phyloP scores from a whole-genome alignment of 1,140 invertebrate genomes.

The Fragariocoptes setiger region DNA sequence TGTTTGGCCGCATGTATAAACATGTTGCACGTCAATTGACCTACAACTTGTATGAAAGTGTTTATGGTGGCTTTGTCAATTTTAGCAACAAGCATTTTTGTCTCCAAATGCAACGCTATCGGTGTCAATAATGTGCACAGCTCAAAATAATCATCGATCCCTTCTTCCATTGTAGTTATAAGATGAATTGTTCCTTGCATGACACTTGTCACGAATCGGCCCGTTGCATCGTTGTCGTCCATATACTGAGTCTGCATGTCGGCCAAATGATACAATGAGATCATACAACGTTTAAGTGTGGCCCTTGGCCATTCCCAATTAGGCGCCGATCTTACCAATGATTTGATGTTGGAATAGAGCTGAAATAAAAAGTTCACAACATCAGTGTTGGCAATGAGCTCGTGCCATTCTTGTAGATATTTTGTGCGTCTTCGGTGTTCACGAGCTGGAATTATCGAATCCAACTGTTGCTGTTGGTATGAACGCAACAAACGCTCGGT shows the following conservation, averaged over 20 bases:
- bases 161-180: constrained; percentile 16
- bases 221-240: not conserved
- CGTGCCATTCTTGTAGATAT: not conserved
- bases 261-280: not conserved
- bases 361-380: not conserved
- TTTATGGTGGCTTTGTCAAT: not conserved
- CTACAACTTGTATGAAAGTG: constrained; percentile 2
- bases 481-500: not conserved
- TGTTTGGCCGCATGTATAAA: not conserved
- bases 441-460: not conserved
- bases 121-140: constrained; percentile 1
- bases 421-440: not conserved
- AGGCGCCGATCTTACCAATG: not conserved
- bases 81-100: not conserved
- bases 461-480: not conserved
- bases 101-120: constrained; percentile 4
- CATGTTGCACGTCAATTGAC: constrained; percentile 5
- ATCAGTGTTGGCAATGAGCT: not conserved
- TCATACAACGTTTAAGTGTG: not conserved
- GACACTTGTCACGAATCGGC: constrained; percentile 34
- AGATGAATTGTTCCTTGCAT: constrained; percentile 33
- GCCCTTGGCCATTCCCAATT: not conserved
- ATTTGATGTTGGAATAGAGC: not conserved
- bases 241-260: not conserved
- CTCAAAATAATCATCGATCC: constrained; percentile 1